These are phyloP conservation scores for Mallotus villosus DNA, from an alignment of 2,797 vertebrate species.

Conservation along the genomic window DNA sequence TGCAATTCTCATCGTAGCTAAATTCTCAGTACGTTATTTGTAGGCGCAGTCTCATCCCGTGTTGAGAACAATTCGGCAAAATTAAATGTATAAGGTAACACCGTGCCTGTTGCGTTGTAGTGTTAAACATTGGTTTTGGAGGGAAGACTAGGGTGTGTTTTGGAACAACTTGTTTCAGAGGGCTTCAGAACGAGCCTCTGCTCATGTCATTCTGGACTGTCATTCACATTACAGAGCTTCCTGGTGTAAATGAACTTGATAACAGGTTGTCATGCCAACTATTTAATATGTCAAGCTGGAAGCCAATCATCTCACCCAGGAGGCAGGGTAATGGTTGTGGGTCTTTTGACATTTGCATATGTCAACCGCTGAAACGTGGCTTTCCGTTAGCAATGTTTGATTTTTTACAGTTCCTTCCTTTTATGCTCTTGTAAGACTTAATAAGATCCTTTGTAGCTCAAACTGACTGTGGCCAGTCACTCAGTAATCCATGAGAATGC, in stretches of 20 bases:
- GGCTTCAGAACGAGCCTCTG: slow-evolving; percentile 5
- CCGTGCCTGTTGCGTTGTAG: background rate
- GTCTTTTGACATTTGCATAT: slow-evolving; percentile 13
- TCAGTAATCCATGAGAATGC: slow-evolving; percentile 36
- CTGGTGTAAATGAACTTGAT: slow-evolving; percentile 36
- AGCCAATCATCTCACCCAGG: slow-evolving; percentile 12
- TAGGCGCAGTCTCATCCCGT: background rate
- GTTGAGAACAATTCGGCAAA: background rate
- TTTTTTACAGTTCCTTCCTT: slow-evolving; percentile 16
- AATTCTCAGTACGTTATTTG: background rate
- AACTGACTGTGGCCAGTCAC: slow-evolving; percentile 15
- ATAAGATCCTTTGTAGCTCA: slow-evolving; percentile 34
- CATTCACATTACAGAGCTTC: slow-evolving; percentile 25
- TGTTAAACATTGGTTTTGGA: background rate
- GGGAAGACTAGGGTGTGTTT: background rate
- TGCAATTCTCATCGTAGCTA: background rate
- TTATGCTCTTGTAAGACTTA: slow-evolving; percentile 18
- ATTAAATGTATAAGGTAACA: background rate
- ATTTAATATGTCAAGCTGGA: slow-evolving; percentile 20
- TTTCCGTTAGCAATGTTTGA: slow-evolving; percentile 7
- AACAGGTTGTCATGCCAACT: slow-evolving; percentile 46
- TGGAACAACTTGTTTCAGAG: background rate
- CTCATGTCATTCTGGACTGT: slow-evolving; percentile 12
- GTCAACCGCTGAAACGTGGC: background rate
- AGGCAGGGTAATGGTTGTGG: background rate